Percentiles rank a stretch among this genome's conserved stretches.
phyloP scores from a whole-genome alignment of 1,140 invertebrate genomes.

The Drosophila persimilis region DNA sequence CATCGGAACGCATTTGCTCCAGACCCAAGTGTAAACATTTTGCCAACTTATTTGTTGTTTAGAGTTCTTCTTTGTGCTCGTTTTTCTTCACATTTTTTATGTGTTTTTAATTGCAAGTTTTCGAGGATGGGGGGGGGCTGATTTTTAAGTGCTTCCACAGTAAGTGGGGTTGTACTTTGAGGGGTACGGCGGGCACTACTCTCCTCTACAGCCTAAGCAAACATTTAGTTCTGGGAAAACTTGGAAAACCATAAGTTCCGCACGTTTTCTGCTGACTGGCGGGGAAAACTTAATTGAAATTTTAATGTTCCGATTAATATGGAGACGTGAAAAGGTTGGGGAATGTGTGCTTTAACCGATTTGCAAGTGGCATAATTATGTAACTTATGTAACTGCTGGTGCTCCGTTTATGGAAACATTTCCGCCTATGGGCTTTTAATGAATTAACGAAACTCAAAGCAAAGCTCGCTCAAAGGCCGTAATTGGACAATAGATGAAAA shows the following conservation, averaged over 20 bases:
- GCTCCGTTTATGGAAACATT: conserved; percentile 47
- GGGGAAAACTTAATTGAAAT: conserved; percentile 30
- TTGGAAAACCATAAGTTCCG: not conserved
- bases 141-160: conserved; percentile 32
- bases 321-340: not conserved
- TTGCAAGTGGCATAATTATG: conserved; percentile 23
- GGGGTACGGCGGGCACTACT: no score
- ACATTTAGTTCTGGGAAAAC: conserved; percentile 22
- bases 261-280: conserved; percentile 18
- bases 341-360: conserved; percentile 11
- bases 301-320: conserved; percentile 3
- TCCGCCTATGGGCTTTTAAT: conserved; percentile 34
- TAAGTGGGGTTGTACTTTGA: not conserved
- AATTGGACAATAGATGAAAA: conserved; percentile 69
- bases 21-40: conserved; percentile 33
- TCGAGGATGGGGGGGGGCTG: conserved; percentile 7
- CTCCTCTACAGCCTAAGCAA: conserved; percentile 13
- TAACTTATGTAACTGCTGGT: conserved; percentile 22
- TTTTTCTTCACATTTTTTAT: conserved; percentile 45
- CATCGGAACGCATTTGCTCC: conserved; percentile 30
- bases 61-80: conserved; percentile 10
- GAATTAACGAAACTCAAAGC: conserved; percentile 32
- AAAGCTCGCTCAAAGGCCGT: conserved; percentile 39
- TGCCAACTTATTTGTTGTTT: conserved; percentile 41
- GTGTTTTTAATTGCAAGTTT: conserved; percentile 59